Conservation (phyloP, 2,113 vertebrate genomes). For the Nerophis ophidion region DNA sequence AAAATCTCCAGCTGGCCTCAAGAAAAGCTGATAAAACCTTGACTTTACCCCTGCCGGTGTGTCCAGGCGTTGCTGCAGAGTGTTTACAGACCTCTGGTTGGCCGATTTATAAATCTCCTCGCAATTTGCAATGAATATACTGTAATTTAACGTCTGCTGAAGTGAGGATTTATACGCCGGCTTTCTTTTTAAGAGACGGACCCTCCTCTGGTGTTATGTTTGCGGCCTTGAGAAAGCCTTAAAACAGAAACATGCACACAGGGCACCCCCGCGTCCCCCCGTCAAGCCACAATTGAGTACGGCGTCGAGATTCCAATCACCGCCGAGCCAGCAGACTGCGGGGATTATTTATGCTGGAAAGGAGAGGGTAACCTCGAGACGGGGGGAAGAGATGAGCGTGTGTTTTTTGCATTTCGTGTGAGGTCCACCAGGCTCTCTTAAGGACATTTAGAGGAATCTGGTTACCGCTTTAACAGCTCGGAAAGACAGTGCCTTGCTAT, state of each 20-base stretch:
- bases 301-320: constrained; percentile 73
- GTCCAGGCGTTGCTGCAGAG: neutral
- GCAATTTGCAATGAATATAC: constrained; percentile 30
- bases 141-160: constrained; percentile 19
- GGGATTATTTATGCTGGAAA: constrained; percentile 72
- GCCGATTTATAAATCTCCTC: constrained; percentile 12
- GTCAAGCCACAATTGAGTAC: constrained; percentile 67
- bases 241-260: constrained; percentile 34
- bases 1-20: constrained; percentile 36
- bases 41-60: constrained; percentile 25
- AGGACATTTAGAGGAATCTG: constrained; percentile 8
- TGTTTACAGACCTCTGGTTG: constrained; percentile 3
- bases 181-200: constrained; percentile 34
- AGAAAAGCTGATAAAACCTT: constrained; percentile 49
- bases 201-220: constrained; percentile 56
- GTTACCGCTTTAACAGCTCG: constrained; percentile 10
- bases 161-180: constrained; percentile 18
- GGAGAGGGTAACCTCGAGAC: constrained; percentile 49
- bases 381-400: constrained; percentile 34
- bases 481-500: neutral
- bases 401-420: constrained; percentile 24
- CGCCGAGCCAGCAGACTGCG: constrained; percentile 62
- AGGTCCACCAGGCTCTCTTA: constrained; percentile 24
- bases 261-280: constrained; percentile 50
- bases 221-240: constrained; percentile 42